Evolutionary conservation across 2,797 vertebrate genomes (phyloP).

Genomic region (Perodicticus potto): DNA sequence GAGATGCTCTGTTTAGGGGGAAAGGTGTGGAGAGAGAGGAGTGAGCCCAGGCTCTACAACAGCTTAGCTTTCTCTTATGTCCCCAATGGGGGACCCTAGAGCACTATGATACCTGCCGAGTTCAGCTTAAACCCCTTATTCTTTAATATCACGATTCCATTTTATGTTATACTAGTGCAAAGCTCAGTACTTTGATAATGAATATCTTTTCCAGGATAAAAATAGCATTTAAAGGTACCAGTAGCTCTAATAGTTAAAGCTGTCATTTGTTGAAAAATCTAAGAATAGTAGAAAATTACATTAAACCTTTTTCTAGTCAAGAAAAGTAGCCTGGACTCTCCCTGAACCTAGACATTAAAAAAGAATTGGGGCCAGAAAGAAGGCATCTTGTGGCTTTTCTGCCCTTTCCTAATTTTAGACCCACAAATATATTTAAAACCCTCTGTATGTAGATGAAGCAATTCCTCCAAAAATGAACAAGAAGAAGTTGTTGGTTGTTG

Average conservation of each 20-base stretch:
- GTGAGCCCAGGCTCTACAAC: neutral
- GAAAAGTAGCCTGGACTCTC: neutral
- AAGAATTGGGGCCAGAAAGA: neutral
- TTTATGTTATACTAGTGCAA: neutral
- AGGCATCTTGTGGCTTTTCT: neutral
- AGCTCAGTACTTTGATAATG: neutral
- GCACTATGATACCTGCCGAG: neutral
- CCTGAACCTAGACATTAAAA: neutral
- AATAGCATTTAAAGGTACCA: neutral
- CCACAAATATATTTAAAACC: neutral
- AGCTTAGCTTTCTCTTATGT: neutral
- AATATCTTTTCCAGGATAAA: neutral
- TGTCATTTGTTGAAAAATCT: conserved; percentile 30
- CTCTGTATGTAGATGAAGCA: neutral
- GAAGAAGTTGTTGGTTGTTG: conserved; percentile 39
- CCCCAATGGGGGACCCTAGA: neutral
- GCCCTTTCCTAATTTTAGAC: neutral
- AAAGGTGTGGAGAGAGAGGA: neutral
- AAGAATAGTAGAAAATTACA: conserved; percentile 8
- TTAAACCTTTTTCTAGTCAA: neutral
- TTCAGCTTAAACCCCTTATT: neutral
- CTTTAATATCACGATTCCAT: neutral
- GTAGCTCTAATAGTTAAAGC: neutral
- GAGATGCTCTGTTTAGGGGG: neutral
- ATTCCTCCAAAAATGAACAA: conserved; percentile 72